A percentile compares a stretch with the other conserved stretches of the same genome.
Conservation (phyloP, 2,888 invertebrate species). For the Microdon myrmicae region DNA sequence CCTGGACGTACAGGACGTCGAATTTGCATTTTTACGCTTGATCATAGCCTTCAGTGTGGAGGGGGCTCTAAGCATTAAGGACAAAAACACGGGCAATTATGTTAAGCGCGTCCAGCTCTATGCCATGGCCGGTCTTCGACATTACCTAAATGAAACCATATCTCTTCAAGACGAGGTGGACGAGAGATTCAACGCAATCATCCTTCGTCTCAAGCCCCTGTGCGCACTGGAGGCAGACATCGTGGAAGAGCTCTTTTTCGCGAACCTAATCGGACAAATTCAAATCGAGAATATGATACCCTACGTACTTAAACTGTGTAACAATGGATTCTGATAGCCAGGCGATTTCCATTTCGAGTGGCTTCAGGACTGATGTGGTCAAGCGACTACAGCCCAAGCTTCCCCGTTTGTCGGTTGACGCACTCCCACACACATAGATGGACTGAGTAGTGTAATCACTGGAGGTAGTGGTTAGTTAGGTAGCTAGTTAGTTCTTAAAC, state of each 20-base stretch:
- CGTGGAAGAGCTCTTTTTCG: conserved; percentile 92
- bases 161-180: conserved; percentile 54
- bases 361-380: too few relatives aligned
- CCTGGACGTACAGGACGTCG: conserved; percentile 81
- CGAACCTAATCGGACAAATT: conserved; percentile 89
- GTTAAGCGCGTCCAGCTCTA: conserved; percentile 61
- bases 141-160: conserved; percentile 50
- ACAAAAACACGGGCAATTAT: conserved; percentile 57
- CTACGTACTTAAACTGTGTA: conserved; percentile 77
- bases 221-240: conserved; percentile 79
- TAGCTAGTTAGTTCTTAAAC: too few relatives aligned
- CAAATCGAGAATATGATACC: conserved; percentile 96
- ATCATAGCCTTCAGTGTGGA: conserved; percentile 86
- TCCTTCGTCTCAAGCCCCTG: conserved; percentile 75
- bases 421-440: too few relatives aligned
- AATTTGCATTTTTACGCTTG: conserved; percentile 88
- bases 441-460: too few relatives aligned
- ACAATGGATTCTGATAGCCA: conserved; percentile 49
- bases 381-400: too few relatives aligned
- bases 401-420: too few relatives aligned
- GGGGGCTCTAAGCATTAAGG: conserved; percentile 63
- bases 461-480: too few relatives aligned
- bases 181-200: conserved; percentile 70
- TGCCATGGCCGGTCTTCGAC: conserved; percentile 58
- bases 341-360: too few relatives aligned